Conservation (phyloP, 2,113 vertebrate species). For the Nothocercus julius region DNA sequence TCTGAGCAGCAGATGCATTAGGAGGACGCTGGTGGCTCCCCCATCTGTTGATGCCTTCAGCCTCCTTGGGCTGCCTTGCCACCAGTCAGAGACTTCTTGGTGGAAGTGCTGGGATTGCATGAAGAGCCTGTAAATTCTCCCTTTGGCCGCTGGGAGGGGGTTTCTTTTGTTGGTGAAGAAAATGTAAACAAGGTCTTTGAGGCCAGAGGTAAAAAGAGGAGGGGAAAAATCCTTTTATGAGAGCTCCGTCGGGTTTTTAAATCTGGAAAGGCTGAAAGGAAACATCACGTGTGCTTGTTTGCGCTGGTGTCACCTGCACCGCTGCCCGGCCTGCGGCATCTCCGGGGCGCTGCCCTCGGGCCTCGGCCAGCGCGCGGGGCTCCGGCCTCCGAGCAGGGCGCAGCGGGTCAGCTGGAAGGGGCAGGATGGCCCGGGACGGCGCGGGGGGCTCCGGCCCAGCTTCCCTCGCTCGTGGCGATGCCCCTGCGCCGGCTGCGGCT, state of each 20-base stretch:
- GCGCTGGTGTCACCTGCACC: slow-evolving; percentile 72
- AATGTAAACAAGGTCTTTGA: slow-evolving; percentile 67
- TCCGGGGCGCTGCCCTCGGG: slow-evolving; percentile 67
- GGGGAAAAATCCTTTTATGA: slow-evolving; percentile 76
- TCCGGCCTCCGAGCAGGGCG: neutral
- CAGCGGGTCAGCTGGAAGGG: slow-evolving; percentile 60
- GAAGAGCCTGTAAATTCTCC: slow-evolving; percentile 47
- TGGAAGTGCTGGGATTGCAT: slow-evolving; percentile 15
- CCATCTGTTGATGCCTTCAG: neutral
- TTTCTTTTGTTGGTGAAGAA: slow-evolving; percentile 22
- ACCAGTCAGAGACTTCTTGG: neutral
- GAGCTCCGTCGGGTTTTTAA: slow-evolving; percentile 64
- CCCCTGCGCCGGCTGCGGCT: no score
- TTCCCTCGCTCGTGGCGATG: no score
- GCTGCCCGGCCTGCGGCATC: slow-evolving; percentile 62
- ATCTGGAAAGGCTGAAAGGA: slow-evolving; percentile 66
- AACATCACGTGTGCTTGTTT: slow-evolving; percentile 70
- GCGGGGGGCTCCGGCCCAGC: no score
- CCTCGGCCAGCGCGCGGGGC: neutral
- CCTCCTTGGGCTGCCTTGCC: neutral
- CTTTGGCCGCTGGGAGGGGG: slow-evolving; percentile 35
- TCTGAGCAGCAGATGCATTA: neutral
- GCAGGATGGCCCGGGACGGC: no score
- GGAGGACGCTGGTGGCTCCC: neutral
- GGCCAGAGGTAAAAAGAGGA: slow-evolving; percentile 32